Evolutionary conservation across 2,888 invertebrate genomes (phyloP), one percentile per base, ranked within the genome.

Genomic region (Nomada lathburiana): DNA sequence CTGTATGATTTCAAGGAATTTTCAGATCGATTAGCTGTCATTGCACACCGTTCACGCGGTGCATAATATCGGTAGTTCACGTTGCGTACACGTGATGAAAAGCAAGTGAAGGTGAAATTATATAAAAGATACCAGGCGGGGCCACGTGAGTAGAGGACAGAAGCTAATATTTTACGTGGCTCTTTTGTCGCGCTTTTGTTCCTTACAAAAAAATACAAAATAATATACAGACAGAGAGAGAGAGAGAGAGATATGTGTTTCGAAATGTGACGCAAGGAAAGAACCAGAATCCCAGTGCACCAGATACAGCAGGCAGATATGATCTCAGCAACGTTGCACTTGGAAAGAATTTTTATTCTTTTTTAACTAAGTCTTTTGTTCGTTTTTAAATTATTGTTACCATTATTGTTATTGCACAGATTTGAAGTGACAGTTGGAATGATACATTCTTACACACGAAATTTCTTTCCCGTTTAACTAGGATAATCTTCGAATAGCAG

Each of bases 241-340:
- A 36, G 9, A 29, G 29, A 29, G 29, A 5, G 9, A 36, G 36
- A 36, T 0, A 7, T 7, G 62, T 65, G 42, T 55, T 62, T 62
- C 62, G 13, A 69, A 26, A 65, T 23, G 67, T 64, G 64, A 71
- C 18, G 42, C 42, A 53, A 73, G 36, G 68, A 72, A 72, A 76
- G 50, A 42, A 50, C 72, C 75, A 80, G 36, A 36, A 36, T 78
- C 75, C 80, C 84, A 81, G 74, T 85, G 85, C 78, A 87, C 74
- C 83, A 63, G 62, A 83, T 29, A 82, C 13, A 80, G 80, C 81
- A 82, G 84, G 76, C 85, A 86, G 73, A 76, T 29, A 23, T 73
- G 11, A 59, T 47, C 11, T 3, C 47, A 47, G 16, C 47, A 11
- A 59, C 63, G 69, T 63, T 53, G 53, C 81, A 74, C 82, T 82